Percentiles rank a stretch among this genome's conserved stretches.
phyloP scores from a whole-genome alignment of 2,888 invertebrate genomes.

The Iphiclides podalirius region DNA sequence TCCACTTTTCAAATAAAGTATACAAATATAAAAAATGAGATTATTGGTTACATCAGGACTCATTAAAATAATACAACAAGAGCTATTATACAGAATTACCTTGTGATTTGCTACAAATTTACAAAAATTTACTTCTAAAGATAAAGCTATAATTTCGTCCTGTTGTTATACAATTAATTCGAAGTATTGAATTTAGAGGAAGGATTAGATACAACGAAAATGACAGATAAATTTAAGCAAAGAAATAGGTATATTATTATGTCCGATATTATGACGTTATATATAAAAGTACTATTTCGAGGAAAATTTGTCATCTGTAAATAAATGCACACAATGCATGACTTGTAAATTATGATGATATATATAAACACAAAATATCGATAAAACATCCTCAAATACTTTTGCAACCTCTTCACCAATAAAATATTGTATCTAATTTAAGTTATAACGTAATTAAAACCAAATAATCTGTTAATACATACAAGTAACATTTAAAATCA shows the following conservation, averaged over 20 bases:
- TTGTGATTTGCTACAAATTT: not conserved
- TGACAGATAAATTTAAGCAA: no score
- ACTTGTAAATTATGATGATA: no score
- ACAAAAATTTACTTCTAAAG: not conserved
- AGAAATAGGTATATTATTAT: no score
- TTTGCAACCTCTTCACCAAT: not conserved
- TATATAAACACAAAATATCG: not conserved
- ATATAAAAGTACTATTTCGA: no score
- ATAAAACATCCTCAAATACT: not conserved
- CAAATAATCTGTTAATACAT: not conserved
- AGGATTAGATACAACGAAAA: not conserved
- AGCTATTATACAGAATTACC: no score
- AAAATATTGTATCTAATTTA: not conserved
- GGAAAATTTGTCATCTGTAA: not conserved
- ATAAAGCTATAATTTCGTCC: not conserved
- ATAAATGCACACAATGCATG: conserved; percentile 1
- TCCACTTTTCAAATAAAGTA: conserved; percentile 10
- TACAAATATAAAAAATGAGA: conserved; percentile 13
- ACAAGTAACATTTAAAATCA: not conserved
- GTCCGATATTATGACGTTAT: no score
- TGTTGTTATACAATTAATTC: not conserved
- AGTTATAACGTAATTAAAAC: not conserved
- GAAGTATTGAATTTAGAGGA: not conserved
- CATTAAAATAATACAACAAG: not conserved
- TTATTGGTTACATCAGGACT: conserved; percentile 18